Percentiles rank a stretch among this genome's conserved stretches.
These are phyloP conservation scores for Acrocephalus kingi DNA, from an alignment of 2,113 vertebrate genomes.

Conservation along the genomic window DNA sequence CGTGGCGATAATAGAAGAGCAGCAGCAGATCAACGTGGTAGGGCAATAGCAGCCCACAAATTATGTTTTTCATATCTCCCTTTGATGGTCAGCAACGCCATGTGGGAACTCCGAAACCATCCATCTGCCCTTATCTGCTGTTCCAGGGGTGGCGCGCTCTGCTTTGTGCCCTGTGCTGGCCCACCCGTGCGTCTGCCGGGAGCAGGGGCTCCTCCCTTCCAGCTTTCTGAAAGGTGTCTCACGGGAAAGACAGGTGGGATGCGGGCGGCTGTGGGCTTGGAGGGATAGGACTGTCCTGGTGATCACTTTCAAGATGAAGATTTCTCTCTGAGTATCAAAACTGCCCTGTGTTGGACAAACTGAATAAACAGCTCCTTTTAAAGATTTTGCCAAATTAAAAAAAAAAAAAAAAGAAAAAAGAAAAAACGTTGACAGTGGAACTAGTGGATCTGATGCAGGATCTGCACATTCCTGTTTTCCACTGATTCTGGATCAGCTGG, in stretches of 20 bases:
- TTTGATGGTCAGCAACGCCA: background rate
- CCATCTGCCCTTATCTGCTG: background rate
- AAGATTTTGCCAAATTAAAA: background rate
- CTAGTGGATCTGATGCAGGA: background rate
- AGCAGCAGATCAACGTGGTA: background rate
- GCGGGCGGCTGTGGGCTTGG: fast-evolving
- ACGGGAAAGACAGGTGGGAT: background rate
- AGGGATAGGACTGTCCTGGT: background rate
- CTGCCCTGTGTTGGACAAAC: background rate
- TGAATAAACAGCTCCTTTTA: background rate
- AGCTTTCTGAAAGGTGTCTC: background rate
- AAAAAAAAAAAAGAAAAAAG: background rate
- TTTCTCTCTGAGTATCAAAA: background rate
- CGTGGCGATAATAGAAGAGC: background rate
- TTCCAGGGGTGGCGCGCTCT: background rate
- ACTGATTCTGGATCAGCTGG: background rate
- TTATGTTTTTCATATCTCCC: background rate
- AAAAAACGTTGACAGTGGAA: background rate
- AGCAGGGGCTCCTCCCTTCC: background rate
- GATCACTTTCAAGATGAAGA: background rate
- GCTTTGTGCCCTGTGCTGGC: background rate
- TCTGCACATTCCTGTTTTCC: background rate
- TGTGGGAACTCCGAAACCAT: too few relatives aligned
- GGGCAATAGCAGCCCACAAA: background rate
- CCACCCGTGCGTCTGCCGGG: fast-evolving